Percentiles rank a stretch among this genome's conserved stretches.
phyloP scores from a whole-genome alignment of 2,888 invertebrate species.

The Epinotia bilunana region DNA sequence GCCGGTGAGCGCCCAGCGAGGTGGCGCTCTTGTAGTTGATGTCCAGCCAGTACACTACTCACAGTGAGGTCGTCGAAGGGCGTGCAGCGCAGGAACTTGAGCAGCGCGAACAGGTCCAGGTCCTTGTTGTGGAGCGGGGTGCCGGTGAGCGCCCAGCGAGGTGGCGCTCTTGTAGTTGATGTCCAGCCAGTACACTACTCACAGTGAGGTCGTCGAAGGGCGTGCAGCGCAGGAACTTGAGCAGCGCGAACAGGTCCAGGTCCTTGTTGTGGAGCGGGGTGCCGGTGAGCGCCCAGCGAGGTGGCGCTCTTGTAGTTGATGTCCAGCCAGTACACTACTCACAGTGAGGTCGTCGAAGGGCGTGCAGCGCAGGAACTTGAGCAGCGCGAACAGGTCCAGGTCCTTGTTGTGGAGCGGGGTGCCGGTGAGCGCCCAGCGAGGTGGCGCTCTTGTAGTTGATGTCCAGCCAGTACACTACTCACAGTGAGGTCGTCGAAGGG shows the following conservation, averaged over 20 bases:
- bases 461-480: slow-evolving; percentile 52
- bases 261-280: slow-evolving; percentile 98
- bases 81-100: slow-evolving; percentile 92
- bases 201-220: slow-evolving; percentile 94
- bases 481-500: slow-evolving; percentile 94
- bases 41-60: slow-evolving; percentile 52
- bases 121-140: slow-evolving; percentile 69
- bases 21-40: slow-evolving; percentile 93
- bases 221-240: slow-evolving; percentile 92
- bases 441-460: slow-evolving; percentile 93
- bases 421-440: slow-evolving; percentile 92
- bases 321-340: slow-evolving; percentile 52
- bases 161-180: slow-evolving; percentile 90
- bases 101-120: slow-evolving; percentile 90
- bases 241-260: slow-evolving; percentile 90
- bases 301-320: slow-evolving; percentile 92
- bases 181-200: slow-evolving; percentile 52
- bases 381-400: slow-evolving; percentile 90
- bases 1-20: slow-evolving; percentile 92
- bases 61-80: slow-evolving; percentile 94
- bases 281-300: slow-evolving; percentile 91
- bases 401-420: slow-evolving; percentile 98
- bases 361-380: slow-evolving; percentile 92
- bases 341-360: slow-evolving; percentile 94
- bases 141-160: not conserved